A percentile compares a stretch with the other conserved stretches of the same genome.
Conservation (phyloP, 2,113 vertebrate genomes). For the Pagrus major region DNA sequence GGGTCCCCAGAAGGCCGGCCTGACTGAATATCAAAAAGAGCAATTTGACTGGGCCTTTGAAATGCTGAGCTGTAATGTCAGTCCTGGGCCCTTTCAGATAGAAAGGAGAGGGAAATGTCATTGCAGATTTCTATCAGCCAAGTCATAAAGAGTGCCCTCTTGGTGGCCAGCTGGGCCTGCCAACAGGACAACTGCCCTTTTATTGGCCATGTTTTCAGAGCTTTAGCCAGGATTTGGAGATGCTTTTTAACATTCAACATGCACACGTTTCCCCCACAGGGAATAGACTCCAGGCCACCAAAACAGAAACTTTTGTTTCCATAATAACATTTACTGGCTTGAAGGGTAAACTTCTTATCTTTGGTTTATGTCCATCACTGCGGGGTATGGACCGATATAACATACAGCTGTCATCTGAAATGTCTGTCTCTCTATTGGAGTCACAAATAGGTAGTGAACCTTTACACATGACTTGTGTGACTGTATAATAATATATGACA, state of each 20-base stretch:
- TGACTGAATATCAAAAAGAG: conserved; percentile 62
- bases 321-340: background rate
- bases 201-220: conserved; percentile 23
- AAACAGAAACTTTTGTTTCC: conserved; percentile 12
- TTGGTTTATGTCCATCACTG: conserved; percentile 5
- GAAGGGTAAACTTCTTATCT: conserved; percentile 15
- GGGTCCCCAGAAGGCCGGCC: conserved; percentile 42
- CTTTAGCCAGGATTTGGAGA: conserved; percentile 31
- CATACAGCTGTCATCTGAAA: background rate
- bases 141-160: conserved; percentile 66
- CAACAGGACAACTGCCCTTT: conserved; percentile 66
- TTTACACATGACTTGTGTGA: background rate
- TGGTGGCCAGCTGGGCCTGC: conserved; percentile 66
- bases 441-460: background rate
- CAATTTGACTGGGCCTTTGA: conserved; percentile 75
- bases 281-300: background rate
- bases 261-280: conserved; percentile 4
- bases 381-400: background rate
- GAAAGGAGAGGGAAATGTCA: conserved; percentile 81
- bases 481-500: background rate
- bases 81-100: conserved; percentile 72
- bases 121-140: conserved; percentile 79
- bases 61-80: conserved; percentile 70
- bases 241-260: conserved; percentile 51
- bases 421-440: background rate